Evolutionary conservation across 1,140 invertebrate genomes (phyloP).

Genomic region (Lutraria rhynchaena): DNA sequence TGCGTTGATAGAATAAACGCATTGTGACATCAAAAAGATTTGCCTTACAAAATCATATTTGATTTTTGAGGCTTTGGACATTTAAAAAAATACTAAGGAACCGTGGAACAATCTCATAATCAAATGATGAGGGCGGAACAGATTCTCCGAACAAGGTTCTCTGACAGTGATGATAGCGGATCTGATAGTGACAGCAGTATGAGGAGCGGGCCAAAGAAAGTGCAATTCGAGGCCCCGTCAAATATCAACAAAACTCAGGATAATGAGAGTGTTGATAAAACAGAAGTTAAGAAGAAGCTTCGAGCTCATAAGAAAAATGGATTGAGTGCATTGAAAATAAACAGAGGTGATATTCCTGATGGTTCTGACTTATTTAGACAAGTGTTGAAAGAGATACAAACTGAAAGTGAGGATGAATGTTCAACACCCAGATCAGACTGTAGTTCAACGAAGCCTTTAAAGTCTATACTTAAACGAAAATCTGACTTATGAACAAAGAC

Average conservation of each 20-base stretch:
- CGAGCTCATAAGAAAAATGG: neutral
- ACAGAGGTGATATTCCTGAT: constrained; percentile 38
- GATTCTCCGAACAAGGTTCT: neutral
- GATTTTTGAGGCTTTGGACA: too few species aligned
- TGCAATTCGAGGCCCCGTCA: constrained; percentile 10
- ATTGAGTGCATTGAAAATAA: constrained; percentile 11
- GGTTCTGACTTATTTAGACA: constrained; percentile 42
- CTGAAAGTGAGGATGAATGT: constrained; percentile 7
- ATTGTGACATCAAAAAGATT: too few species aligned
- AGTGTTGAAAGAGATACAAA: constrained; percentile 47
- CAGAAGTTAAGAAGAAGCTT: constrained; percentile 1
- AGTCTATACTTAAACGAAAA: constrained; percentile 41
- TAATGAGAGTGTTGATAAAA: neutral
- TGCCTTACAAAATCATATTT: too few species aligned
- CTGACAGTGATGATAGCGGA: constrained; percentile 28
- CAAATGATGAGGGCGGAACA: constrained; percentile 30
- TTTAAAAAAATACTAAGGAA: too few species aligned
- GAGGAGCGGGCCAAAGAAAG: constrained; percentile 17
- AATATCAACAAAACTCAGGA: neutral
- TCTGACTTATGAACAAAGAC: neutral
- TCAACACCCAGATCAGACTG: constrained; percentile 29
- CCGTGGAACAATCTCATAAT: too few species aligned
- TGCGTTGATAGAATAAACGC: too few species aligned
- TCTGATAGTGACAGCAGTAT: constrained; percentile 40
- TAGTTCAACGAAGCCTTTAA: constrained; percentile 6